These are phyloP conservation scores for Pachypanchax playfairii DNA, from an alignment of 2,113 vertebrate genomes.

Conservation along the genomic window DNA sequence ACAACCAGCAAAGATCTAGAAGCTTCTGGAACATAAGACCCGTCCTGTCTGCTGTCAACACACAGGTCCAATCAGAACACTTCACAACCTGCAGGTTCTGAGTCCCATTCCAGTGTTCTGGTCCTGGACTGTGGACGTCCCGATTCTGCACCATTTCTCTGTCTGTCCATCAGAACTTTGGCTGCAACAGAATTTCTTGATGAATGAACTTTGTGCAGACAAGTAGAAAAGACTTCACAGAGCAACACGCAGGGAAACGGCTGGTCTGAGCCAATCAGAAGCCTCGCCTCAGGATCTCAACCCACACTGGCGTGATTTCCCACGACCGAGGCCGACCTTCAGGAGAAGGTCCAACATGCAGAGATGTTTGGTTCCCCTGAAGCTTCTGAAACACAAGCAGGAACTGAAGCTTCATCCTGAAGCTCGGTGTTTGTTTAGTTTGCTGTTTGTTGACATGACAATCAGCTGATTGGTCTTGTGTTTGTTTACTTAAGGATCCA, in stretches of 20 bases:
- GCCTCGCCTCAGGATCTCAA: not conserved
- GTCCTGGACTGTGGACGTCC: too few species aligned
- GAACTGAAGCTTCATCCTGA: not conserved
- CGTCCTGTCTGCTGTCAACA: too few species aligned
- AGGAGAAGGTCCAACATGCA: not conserved
- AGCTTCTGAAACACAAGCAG: not conserved
- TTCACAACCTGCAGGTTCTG: too few species aligned
- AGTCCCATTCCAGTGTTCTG: too few species aligned
- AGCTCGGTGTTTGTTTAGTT: not conserved
- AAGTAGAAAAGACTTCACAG: too few species aligned
- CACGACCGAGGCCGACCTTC: slow-evolving; percentile 1
- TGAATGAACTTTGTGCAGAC: too few species aligned
- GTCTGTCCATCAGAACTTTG: too few species aligned
- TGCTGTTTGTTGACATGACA: slow-evolving; percentile 12
- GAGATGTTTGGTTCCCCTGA: not conserved
- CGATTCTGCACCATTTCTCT: too few species aligned
- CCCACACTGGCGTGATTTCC: not conserved
- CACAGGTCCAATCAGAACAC: too few species aligned
- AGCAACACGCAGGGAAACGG: not conserved
- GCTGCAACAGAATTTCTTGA: too few species aligned
- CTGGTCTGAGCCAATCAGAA: slow-evolving; percentile 12
- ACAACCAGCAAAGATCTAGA: not conserved
- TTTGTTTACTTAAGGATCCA: not conserved
- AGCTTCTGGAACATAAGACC: too few species aligned
- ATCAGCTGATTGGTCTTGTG: slow-evolving; percentile 5